phyloP scores from a whole-genome alignment of 2,113 vertebrate genomes.

The Gasterosteus nipponicus region DNA sequence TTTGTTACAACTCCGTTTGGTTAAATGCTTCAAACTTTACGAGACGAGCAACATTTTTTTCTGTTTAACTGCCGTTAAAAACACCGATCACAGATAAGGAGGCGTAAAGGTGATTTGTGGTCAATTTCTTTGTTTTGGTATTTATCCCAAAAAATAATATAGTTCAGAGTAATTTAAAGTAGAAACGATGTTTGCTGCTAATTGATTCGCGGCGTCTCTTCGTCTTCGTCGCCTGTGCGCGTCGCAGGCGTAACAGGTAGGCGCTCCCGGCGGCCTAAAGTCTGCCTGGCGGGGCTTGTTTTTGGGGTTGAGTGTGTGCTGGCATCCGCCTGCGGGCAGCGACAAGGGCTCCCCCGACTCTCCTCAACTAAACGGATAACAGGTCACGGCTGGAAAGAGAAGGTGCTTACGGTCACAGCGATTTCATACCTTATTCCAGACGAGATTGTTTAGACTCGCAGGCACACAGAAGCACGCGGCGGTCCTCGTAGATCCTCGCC shows the following conservation, averaged over 20 bases:
- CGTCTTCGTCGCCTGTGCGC: constrained; percentile 30
- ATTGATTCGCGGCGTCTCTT: background rate
- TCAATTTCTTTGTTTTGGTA: background rate
- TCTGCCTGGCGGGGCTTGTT: constrained; percentile 28
- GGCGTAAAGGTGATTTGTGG: background rate
- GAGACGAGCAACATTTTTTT: background rate
- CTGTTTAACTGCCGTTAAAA: constrained; percentile 9
- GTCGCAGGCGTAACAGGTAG: constrained; percentile 56
- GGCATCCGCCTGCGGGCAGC: constrained; percentile 67
- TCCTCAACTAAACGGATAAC: constrained; percentile 79
- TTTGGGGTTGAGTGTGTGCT: constrained; percentile 23
- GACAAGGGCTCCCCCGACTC: constrained; percentile 53
- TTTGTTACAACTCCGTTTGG: constrained; percentile 13
- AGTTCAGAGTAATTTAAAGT: background rate
- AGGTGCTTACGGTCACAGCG: constrained; percentile 76
- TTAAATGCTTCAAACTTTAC: constrained; percentile 15
- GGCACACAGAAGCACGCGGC: constrained; percentile 18
- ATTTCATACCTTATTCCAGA: constrained; percentile 82
- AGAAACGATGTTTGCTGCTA: background rate
- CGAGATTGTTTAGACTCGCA: constrained; percentile 54
- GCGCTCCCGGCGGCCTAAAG: background rate
- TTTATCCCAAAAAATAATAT: background rate
- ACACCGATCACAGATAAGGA: background rate
- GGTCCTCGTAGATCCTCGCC: constrained; percentile 57
- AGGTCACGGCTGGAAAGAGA: constrained; percentile 73